These are phyloP conservation scores for Leptatherina wallacei DNA, from an alignment of 2,797 vertebrate genomes.

Conservation along the genomic window DNA sequence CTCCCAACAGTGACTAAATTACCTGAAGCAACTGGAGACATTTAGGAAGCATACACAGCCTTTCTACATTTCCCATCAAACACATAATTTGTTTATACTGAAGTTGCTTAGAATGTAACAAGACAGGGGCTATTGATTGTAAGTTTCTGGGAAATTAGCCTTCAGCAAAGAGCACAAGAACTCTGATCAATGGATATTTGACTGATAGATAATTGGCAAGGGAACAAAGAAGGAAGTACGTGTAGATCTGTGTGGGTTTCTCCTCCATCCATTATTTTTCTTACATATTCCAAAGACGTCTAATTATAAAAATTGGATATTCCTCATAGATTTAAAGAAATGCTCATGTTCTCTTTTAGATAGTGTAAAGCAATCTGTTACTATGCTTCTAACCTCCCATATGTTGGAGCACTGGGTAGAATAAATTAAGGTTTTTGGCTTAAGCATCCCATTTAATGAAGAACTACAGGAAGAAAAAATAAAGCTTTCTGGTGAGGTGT, in stretches of 20 bases:
- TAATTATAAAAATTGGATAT: constrained; percentile 18
- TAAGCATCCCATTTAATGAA: neutral
- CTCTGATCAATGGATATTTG: constrained; percentile 51
- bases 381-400: neutral
- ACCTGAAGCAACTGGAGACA: constrained; percentile 50
- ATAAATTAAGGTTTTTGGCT: constrained; percentile 1
- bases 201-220: constrained; percentile 44
- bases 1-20: constrained; percentile 53
- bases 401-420: neutral
- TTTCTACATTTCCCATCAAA: constrained; percentile 48
- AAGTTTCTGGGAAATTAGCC: constrained; percentile 67
- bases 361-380: neutral
- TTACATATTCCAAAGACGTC: constrained; percentile 12
- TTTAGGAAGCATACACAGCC: constrained; percentile 42
- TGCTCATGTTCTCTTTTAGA: neutral
- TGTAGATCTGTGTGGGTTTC: constrained; percentile 2
- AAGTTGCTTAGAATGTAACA: constrained; percentile 34
- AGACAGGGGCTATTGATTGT: constrained; percentile 60
- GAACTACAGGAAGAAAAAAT: neutral
- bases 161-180: constrained; percentile 26
- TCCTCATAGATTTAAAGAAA: constrained; percentile 9
- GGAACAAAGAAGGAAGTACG: constrained; percentile 27
- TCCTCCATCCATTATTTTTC: constrained; percentile 5
- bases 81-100: constrained; percentile 48
- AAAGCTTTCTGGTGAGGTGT: neutral